Percentiles rank a stretch among this genome's conserved stretches.
Evolutionary conservation across 2,888 invertebrate genomes (phyloP).

Genomic region (Electrophaes corylata): DNA sequence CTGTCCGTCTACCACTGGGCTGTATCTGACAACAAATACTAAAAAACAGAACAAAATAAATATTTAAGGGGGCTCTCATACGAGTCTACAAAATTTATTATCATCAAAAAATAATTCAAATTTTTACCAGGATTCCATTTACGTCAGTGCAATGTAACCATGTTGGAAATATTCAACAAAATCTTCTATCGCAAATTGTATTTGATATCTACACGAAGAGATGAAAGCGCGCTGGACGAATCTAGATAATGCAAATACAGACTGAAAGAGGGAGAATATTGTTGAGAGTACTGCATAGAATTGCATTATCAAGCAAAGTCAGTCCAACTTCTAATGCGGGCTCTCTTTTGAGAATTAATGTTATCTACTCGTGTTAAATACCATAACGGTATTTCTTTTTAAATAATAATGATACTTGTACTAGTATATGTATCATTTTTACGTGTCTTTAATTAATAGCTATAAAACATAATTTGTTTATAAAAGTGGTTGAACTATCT

Average conservation of each 20-base stretch:
- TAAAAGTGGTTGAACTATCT: too few species aligned
- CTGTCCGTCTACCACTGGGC: too few species aligned
- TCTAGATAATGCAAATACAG: constrained; percentile 74
- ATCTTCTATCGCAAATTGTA: constrained; percentile 74
- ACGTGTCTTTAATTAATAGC: too few species aligned
- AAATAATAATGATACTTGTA: too few species aligned
- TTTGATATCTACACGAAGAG: constrained; percentile 70
- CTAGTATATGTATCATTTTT: too few species aligned
- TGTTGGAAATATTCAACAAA: constrained; percentile 57
- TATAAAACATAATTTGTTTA: too few species aligned
- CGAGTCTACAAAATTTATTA: too few species aligned
- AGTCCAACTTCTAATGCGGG: background rate
- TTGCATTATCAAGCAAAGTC: background rate
- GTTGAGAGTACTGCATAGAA: background rate
- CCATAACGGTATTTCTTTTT: too few species aligned
- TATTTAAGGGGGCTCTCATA: too few species aligned
- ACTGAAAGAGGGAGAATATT: constrained; percentile 15
- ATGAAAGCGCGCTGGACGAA: constrained; percentile 71
- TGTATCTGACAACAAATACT: too few species aligned
- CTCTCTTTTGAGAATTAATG: background rate
- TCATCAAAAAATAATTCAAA: constrained; percentile 16
- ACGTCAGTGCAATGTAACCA: constrained; percentile 33
- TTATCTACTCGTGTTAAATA: too few species aligned
- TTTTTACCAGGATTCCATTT: constrained; percentile 25
- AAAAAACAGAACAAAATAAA: too few species aligned